Percentiles rank a stretch among this genome's conserved stretches.
These are phyloP conservation scores for Malachius bipustulatus DNA, from an alignment of 2,888 invertebrate species.

Conservation along the genomic window DNA sequence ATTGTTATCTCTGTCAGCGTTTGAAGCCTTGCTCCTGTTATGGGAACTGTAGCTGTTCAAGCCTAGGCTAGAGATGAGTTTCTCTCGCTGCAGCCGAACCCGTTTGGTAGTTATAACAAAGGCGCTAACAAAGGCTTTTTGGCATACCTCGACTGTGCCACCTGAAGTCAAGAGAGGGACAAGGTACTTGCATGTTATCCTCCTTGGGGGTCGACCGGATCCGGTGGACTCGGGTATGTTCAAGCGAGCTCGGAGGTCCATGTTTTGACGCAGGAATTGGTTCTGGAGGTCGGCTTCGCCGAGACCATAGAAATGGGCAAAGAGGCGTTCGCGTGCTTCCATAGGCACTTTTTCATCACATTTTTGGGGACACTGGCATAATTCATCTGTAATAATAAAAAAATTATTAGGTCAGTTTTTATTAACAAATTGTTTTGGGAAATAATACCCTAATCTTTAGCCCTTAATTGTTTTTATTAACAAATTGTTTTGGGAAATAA, in stretches of 20 bases:
- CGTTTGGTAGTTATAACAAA: slow-evolving; percentile 44
- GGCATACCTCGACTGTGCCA: slow-evolving; percentile 39
- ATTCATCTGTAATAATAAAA: slow-evolving; percentile 34
- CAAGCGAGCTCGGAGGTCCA: slow-evolving; percentile 39
- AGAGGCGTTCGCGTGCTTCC: slow-evolving; percentile 37
- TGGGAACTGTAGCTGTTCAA: slow-evolving; percentile 37
- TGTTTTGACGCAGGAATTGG: slow-evolving; percentile 39
- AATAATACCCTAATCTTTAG: neutral
- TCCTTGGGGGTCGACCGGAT: slow-evolving; percentile 33
- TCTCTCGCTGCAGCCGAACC: slow-evolving; percentile 40
- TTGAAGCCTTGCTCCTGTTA: slow-evolving; percentile 21
- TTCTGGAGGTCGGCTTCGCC: slow-evolving; percentile 41
- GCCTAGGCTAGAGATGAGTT: slow-evolving; percentile 38
- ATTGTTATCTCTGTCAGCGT: slow-evolving; percentile 15
- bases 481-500: no score
- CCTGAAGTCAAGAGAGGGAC: slow-evolving; percentile 33
- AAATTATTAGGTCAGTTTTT: slow-evolving; percentile 5
- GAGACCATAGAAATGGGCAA: slow-evolving; percentile 39
- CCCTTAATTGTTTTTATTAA: neutral
- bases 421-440: slow-evolving; percentile 6
- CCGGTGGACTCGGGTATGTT: slow-evolving; percentile 31
- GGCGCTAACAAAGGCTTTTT: slow-evolving; percentile 44
- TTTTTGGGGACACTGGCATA: slow-evolving; percentile 43
- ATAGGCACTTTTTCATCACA: slow-evolving; percentile 40
- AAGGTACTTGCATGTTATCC: slow-evolving; percentile 43